Evolutionary conservation across 2,888 invertebrate genomes (phyloP), one percentile per base, ranked within the genome.

Genomic region (Beris morrisii): DNA sequence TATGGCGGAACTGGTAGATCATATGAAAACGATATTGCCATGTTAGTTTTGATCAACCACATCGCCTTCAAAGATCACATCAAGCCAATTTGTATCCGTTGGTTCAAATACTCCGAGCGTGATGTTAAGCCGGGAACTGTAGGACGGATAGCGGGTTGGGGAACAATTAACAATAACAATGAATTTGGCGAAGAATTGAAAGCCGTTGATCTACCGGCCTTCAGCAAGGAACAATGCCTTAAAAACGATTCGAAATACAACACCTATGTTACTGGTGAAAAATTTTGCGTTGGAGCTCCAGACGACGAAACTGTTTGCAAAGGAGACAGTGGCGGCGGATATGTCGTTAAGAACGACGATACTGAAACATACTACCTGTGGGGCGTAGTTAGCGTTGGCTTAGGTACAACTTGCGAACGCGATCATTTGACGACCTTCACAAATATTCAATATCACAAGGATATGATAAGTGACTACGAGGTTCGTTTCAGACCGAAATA

Each of bases 81-180:
- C 7, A 76, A 76, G 65, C 78, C 80, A n/a, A 75, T 80, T 9
- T 81, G 81, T 69, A 70, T 76, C 4, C 74, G 75, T 28, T 74
- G 73, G 73, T 56, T 70, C 55, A 15, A 22, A 3, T 71, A 52
- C 31, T 69, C 65, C 31, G 65, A 70, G 2, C 64, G 68, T 15
- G 54, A 52, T 1, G 65, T 71, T 0, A 1, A 2, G 12, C 66
- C 53, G 7, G 28, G 65, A 30, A 45, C 58, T 13, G 32, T 28
- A 1, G 73, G 73, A 1, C 52, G 67, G 53, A 67, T 74, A 1
- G 71, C 72, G 6, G 74, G 75, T 12, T 74, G 74, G 74, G 73
- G 74, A 7, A 56, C 55, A 4, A 56, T 57, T 45, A 59, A 64
- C 11, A 22, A 2, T 3, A 22, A 22, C 22, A 22, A 22, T 22